Conservation (phyloP, 2,113 vertebrate species). For the Plecturocebus donacophilus region DNA sequence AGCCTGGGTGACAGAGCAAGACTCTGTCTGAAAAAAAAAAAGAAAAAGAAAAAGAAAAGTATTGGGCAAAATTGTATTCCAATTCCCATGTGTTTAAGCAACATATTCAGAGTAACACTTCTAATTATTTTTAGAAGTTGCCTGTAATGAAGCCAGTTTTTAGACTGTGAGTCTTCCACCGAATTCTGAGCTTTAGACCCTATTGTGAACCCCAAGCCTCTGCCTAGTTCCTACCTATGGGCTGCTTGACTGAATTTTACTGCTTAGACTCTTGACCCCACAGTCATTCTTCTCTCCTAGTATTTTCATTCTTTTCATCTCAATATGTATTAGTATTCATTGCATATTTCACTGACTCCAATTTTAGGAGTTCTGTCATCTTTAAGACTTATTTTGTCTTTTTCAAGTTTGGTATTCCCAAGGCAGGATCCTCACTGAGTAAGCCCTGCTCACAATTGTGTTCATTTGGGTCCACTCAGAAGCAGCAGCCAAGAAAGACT, state of each 20-base stretch:
- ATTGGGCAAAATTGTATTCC: neutral
- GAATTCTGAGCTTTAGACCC: neutral
- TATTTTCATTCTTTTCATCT: neutral
- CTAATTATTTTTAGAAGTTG: neutral
- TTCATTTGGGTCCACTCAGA: neutral
- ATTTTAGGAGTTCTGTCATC: neutral
- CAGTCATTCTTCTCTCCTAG: neutral
- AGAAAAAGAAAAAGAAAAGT: neutral
- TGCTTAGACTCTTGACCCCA: neutral
- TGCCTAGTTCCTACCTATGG: neutral
- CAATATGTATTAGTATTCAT: neutral
- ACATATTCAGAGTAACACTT: neutral
- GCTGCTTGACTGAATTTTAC: neutral
- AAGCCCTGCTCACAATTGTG: neutral
- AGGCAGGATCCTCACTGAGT: neutral
- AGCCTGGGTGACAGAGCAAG: too few species aligned
- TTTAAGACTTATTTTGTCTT: neutral
- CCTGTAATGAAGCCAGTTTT: neutral
- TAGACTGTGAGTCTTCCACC: neutral
- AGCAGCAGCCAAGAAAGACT: neutral
- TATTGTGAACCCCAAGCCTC: neutral
- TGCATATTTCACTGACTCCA: neutral
- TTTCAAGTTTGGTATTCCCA: neutral
- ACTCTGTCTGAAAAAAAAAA: too few species aligned
- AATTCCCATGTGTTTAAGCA: neutral